A percentile compares a stretch with the other conserved stretches of the same genome.
phyloP scores from a whole-genome alignment of 2,113 vertebrate species.

The Sylvilagus bachmani region DNA sequence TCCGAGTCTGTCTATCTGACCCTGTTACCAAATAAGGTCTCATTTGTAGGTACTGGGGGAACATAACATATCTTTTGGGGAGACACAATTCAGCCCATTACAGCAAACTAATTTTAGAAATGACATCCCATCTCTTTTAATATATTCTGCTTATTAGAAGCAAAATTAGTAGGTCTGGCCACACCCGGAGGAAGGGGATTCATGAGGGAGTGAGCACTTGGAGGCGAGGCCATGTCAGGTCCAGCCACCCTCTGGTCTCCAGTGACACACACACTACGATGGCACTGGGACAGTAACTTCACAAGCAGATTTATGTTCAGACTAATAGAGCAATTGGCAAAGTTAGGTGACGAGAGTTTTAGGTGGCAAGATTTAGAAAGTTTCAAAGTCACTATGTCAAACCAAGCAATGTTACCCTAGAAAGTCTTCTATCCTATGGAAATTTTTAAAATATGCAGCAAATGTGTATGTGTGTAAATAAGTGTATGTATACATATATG shows the following conservation, averaged over 20 bases:
- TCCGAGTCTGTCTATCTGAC: background rate
- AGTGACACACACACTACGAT: background rate
- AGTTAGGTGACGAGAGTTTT: background rate
- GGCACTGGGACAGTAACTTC: background rate
- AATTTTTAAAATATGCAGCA: background rate
- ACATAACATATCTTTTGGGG: background rate
- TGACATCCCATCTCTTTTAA: background rate
- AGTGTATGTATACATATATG: background rate
- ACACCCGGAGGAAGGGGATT: background rate
- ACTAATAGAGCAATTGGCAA: background rate
- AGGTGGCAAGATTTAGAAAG: background rate
- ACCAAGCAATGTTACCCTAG: background rate
- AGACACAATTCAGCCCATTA: background rate
- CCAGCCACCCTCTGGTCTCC: background rate
- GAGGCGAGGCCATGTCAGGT: background rate
- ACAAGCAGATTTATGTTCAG: background rate
- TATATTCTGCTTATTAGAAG: background rate
- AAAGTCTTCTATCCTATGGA: background rate
- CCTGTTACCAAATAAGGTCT: background rate
- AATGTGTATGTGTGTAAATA: background rate
- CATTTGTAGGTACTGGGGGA: background rate
- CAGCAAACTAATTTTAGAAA: background rate
- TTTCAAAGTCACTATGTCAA: background rate
- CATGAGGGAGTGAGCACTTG: too few species aligned
- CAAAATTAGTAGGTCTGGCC: background rate